phyloP scores from a whole-genome alignment of 2,888 invertebrate species.

The Pocota personata region DNA sequence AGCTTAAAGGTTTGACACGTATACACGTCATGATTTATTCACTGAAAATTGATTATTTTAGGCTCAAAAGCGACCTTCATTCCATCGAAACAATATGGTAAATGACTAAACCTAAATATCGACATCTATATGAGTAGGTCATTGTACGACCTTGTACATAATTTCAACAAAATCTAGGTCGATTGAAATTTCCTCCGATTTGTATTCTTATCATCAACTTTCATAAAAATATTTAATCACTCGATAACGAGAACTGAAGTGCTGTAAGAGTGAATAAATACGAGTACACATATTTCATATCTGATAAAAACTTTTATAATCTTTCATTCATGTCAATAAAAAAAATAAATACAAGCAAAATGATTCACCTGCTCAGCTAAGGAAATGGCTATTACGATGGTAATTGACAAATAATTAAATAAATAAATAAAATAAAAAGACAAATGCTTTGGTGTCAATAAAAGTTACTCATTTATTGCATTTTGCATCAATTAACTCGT shows the following conservation, averaged over 20 bases:
- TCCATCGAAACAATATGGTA: background rate
- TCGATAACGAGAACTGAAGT: background rate
- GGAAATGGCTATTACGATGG: background rate
- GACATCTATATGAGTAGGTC: conserved; percentile 11
- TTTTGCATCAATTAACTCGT: conserved; percentile 2
- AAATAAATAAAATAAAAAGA: background rate
- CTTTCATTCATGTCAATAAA: conserved; percentile 32
- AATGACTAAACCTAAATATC: background rate
- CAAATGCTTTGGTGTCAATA: background rate
- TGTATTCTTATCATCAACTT: conserved; percentile 27
- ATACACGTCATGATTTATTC: background rate
- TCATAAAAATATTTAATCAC: conserved; percentile 20
- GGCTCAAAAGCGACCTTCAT: background rate
- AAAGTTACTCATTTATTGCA: conserved; percentile 54
- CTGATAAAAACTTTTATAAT: conserved; percentile 21
- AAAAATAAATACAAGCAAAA: background rate
- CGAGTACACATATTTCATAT: conserved; percentile 5
- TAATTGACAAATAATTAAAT: conserved; percentile 10
- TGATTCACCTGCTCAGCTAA: conserved; percentile 45
- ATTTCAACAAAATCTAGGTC: conserved; percentile 23
- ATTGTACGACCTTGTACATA: conserved; percentile 58
- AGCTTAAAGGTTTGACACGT: background rate
- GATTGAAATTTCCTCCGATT: conserved; percentile 4
- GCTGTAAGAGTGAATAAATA: background rate
- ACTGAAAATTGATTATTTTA: background rate